Evolutionary conservation across 2,888 invertebrate genomes (phyloP), one percentile per base, ranked within the genome.

Genomic region (Zaprionus lineosus): DNA sequence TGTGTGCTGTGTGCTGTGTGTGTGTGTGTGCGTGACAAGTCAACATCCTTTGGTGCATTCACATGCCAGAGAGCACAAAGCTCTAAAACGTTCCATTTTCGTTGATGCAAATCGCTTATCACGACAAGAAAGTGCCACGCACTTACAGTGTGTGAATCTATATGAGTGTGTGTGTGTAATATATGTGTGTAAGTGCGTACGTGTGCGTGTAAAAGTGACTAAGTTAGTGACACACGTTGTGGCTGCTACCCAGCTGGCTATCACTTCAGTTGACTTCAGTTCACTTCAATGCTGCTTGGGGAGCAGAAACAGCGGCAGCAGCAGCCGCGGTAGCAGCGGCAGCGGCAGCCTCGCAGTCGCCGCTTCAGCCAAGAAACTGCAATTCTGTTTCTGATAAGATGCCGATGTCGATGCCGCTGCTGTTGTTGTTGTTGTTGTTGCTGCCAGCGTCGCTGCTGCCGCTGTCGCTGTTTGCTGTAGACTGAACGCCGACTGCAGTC

Each of bases 21-120:
- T 28, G 14, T 43, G 9, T 43, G 44, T 53, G 50, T 58, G 55
- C 60, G 55, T 61, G 62, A 66, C 64, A 71, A 84, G 87, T 87
- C 87, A 87, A 87, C 86, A 87, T 86, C 86, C 87, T 87, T 79
- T 72, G 79, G 82, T 77, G 82, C 84, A 85, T 86, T 87, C 85
- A 84, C 83, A 64, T 70, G 62, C 50, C 28, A 60, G 39, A 56
- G 56, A 52, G 47, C 40, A 11, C 40, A 55, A 36, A 15, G 58
- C 79, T 66, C 70, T 73, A 74, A 77, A 81, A 78, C 74, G 74
- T 72, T 81, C 81, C 84, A 79, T 84, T 84, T 84, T 74, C 76
- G 63, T 56, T 77, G 74, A 79, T 73, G 82, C 82, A 71, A 81
- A 81, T 81, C 71, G 65, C 65, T 78, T 84, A 84, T 84, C 77